These are phyloP conservation scores for Pseudorectes ferrugineus DNA, from an alignment of 2,113 vertebrate genomes.

Conservation along the genomic window DNA sequence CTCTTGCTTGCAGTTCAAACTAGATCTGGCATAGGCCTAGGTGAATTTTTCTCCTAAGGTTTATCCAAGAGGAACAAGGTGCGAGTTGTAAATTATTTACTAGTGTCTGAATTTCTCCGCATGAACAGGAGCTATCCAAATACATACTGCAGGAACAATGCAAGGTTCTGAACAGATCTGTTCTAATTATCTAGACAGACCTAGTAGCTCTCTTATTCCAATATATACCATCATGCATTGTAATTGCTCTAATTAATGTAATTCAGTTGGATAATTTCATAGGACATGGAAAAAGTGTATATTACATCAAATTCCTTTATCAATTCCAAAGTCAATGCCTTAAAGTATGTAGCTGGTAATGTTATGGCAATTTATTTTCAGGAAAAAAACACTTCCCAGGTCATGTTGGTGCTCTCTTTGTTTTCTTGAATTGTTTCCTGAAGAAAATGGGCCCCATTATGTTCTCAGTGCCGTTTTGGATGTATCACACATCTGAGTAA, in stretches of 20 bases:
- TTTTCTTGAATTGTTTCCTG: background rate
- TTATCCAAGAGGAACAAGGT: background rate
- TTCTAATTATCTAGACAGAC: background rate
- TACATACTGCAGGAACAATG: background rate
- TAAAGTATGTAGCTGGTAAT: background rate
- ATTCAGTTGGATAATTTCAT: background rate
- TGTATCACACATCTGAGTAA: background rate
- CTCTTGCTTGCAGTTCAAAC: background rate
- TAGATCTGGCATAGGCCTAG: background rate
- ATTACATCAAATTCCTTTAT: background rate
- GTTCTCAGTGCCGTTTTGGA: background rate
- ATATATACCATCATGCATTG: background rate
- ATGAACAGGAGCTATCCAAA: background rate
- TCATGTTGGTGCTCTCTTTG: background rate
- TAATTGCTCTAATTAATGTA: background rate
- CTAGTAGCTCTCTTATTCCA: background rate
- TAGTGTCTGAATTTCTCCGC: background rate
- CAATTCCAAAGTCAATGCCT: background rate
- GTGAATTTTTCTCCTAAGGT: background rate
- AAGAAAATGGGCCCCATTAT: background rate
- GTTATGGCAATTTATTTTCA: background rate
- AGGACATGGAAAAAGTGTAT: background rate
- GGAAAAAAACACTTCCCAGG: background rate
- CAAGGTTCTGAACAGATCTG: background rate
- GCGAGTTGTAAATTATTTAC: background rate